phyloP scores from a whole-genome alignment of 2,113 vertebrate species.

The Toxostoma redivivum region DNA sequence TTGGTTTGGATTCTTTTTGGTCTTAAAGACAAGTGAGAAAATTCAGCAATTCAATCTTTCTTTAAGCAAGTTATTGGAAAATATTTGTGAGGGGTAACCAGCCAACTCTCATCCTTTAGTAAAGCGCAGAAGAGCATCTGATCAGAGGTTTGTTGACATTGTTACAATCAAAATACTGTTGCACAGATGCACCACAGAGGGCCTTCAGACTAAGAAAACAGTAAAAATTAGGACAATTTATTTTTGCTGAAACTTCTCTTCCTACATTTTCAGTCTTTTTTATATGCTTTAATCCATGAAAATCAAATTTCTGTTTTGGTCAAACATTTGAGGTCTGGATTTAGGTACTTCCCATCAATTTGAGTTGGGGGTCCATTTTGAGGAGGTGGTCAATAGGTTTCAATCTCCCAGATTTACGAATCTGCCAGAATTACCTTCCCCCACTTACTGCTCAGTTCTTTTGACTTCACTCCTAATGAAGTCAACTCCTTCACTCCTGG shows the following conservation, averaged over 20 bases:
- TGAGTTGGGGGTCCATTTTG: neutral
- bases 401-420: too few species aligned
- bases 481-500: neutral
- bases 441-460: neutral
- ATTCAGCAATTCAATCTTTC: neutral
- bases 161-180: neutral
- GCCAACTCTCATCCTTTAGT: neutral
- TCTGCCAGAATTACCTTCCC: neutral
- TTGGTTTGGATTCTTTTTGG: neutral
- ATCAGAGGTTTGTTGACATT: neutral
- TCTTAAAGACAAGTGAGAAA: neutral
- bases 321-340: neutral
- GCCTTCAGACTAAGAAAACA: neutral
- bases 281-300: neutral
- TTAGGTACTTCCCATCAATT: neutral
- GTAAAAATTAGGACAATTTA: neutral
- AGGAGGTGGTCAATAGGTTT: neutral
- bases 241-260: neutral
- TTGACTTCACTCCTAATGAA: neutral
- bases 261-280: neutral
- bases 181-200: neutral
- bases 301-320: neutral
- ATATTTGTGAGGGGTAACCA: neutral
- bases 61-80: neutral
- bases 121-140: neutral